Percentiles rank a stretch among this genome's conserved stretches.
Conservation (phyloP, 1,140 invertebrate genomes). For the Papilio dardanus region DNA sequence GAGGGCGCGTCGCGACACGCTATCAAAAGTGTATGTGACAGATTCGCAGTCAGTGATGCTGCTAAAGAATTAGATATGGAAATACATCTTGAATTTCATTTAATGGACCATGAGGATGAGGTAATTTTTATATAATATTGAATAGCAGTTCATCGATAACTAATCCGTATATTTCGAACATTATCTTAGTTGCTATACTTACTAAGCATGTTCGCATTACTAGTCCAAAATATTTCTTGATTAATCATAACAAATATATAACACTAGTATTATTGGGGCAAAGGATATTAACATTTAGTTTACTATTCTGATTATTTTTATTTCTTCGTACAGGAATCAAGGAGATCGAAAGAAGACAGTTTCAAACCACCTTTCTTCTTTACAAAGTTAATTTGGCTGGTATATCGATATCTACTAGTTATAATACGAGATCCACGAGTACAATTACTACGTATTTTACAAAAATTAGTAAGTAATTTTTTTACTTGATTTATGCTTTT, state of each 20-base stretch:
- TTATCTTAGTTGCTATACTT: background rate
- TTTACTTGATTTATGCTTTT: conserved; percentile 16
- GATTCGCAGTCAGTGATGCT: conserved; percentile 89
- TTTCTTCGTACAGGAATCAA: conserved; percentile 57
- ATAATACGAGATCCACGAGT: conserved; percentile 88
- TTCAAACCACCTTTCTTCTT: conserved; percentile 84
- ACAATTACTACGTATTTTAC: conserved; percentile 86
- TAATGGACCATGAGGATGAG: conserved; percentile 75
- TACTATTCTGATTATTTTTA: conserved; percentile 36
- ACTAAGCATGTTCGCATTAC: no score
- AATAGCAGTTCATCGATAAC: no score
- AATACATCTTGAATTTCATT: conserved; percentile 86
- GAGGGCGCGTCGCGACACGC: conserved; percentile 86
- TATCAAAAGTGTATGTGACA: conserved; percentile 89
- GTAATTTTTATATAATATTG: conserved; percentile 44
- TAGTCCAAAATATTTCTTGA: background rate
- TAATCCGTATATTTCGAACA: background rate
- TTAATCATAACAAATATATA: no score
- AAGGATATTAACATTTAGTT: background rate
- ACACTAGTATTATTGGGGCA: background rate
- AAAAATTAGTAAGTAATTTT: conserved; percentile 87
- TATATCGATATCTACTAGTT: conserved; percentile 86
- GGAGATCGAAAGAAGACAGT: conserved; percentile 49
- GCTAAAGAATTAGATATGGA: conserved; percentile 88
- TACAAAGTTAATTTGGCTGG: conserved; percentile 87